Evolutionary conservation across 2,797 vertebrate species (phyloP).

Genomic region (Pipistrellus kuhlii): DNA sequence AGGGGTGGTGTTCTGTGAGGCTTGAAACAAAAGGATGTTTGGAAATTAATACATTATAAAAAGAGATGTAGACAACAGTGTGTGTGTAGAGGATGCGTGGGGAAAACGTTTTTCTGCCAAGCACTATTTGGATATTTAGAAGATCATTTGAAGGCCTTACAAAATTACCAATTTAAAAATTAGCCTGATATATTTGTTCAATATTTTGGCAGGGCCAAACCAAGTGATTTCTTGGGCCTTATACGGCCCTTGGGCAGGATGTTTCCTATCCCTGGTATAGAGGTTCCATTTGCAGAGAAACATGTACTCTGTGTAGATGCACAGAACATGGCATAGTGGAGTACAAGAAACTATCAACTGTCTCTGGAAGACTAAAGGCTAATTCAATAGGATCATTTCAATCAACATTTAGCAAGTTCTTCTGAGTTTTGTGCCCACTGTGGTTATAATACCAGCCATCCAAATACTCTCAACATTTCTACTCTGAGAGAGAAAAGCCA

Average conservation of each 20-base stretch:
- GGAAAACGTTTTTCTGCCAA: no score
- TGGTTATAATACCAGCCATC: no score
- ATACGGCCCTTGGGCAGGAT: no score
- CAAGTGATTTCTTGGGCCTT: no score
- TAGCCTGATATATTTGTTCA: no score
- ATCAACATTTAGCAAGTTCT: neutral
- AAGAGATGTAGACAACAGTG: neutral
- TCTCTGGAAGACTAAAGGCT: neutral
- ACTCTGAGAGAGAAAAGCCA: neutral
- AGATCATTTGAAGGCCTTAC: no score
- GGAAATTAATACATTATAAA: neutral
- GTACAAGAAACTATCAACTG: neutral
- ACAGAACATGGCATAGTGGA: fast-evolving
- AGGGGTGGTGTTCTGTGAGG: neutral
- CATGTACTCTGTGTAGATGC: fast-evolving
- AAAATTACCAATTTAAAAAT: no score
- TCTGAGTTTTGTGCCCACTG: fast-evolving
- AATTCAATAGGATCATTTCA: no score
- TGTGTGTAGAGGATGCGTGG: neutral
- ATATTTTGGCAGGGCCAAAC: no score
- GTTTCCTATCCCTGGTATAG: no score
- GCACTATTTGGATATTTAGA: no score
- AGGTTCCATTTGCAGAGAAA: neutral
- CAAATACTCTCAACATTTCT: neutral
- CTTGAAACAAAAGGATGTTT: neutral